Conservation (phyloP, 2,888 invertebrate species). For the Scaeva pyrastri region DNA sequence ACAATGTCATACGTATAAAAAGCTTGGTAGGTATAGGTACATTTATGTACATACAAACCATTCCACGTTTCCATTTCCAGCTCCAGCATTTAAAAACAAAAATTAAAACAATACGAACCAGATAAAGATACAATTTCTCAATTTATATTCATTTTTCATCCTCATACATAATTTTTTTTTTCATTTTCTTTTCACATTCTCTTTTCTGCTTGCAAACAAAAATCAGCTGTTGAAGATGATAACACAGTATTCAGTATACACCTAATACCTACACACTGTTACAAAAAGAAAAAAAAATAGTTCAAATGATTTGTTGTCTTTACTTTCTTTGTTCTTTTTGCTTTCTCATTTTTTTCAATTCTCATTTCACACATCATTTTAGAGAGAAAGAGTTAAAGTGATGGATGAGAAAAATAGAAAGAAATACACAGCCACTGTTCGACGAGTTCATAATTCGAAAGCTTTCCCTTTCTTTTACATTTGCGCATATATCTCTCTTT, state of each 20-base stretch:
- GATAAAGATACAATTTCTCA: conserved; percentile 47
- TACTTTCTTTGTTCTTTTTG: conserved; percentile 42
- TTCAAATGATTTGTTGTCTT: conserved; percentile 35
- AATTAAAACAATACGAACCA: conserved; percentile 15
- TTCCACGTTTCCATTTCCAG: background rate
- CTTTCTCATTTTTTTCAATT: background rate
- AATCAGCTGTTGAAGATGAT: conserved; percentile 71
- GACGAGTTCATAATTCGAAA: too few species aligned
- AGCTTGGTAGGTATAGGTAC: background rate
- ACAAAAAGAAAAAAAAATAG: conserved; percentile 56
- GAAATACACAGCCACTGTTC: background rate
- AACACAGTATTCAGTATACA: background rate
- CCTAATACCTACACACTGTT: too few species aligned
- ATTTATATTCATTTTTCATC: conserved; percentile 3
- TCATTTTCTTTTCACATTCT: conserved; percentile 1
- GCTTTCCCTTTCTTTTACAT: conserved; percentile 61
- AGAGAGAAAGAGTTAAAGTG: background rate
- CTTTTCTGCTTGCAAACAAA: conserved; percentile 68
- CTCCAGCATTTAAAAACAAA: background rate
- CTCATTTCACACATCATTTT: conserved; percentile 25
- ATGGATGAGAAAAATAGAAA: background rate
- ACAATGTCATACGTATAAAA: conserved; percentile 13
- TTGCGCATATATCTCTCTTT: background rate
- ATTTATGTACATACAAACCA: background rate
- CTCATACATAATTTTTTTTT: conserved; percentile 1